phyloP scores from a whole-genome alignment of 2,888 invertebrate genomes.

The Andricus curvator region DNA sequence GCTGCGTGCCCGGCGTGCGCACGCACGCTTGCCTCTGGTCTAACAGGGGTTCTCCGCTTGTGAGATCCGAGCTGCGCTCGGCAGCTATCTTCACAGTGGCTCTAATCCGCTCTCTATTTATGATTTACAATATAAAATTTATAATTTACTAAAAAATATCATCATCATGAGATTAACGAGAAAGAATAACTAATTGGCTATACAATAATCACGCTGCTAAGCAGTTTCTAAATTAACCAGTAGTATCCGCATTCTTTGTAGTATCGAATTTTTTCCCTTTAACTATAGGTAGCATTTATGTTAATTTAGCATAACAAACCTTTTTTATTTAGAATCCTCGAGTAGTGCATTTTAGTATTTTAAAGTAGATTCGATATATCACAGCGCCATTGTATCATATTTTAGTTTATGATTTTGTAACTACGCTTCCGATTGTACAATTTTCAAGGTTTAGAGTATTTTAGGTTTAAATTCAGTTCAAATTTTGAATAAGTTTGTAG shows the following conservation, averaged over 20 bases:
- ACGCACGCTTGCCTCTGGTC: too few species aligned
- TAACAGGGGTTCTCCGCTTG: too few species aligned
- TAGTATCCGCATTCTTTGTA: conserved; percentile 38
- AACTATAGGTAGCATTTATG: conserved; percentile 4
- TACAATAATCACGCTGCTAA: conserved; percentile 18
- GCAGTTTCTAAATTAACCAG: conserved; percentile 34
- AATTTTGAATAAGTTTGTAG: too few species aligned
- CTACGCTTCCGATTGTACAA: neutral
- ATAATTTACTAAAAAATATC: conserved; percentile 30
- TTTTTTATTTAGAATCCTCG: conserved; percentile 16
- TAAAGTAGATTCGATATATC: neutral
- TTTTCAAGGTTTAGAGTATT: neutral
- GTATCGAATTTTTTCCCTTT: conserved; percentile 1
- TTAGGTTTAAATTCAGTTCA: neutral
- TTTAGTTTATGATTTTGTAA: conserved; percentile 29
- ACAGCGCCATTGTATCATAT: conserved; percentile 10
- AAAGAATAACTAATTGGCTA: conserved; percentile 37
- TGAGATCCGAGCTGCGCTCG: too few species aligned
- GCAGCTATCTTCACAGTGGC: too few species aligned
- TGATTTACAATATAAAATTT: neutral
- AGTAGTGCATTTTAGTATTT: conserved; percentile 27
- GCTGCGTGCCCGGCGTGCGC: too few species aligned
- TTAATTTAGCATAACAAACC: conserved; percentile 24
- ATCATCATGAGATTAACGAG: conserved; percentile 31
- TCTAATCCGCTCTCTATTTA: neutral